phyloP scores from a whole-genome alignment of 2,888 invertebrate genomes.

The Amphipoea oculea region DNA sequence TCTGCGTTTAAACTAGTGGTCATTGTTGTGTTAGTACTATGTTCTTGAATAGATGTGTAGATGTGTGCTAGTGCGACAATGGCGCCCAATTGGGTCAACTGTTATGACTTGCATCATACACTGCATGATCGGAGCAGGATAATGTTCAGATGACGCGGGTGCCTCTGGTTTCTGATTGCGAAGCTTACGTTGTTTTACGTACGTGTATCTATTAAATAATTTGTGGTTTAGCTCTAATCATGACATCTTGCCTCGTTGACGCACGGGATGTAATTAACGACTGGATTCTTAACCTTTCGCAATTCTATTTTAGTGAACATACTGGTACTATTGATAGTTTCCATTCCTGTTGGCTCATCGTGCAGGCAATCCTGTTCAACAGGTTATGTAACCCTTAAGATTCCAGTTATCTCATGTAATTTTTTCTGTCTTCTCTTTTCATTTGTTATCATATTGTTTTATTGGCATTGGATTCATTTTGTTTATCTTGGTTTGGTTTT shows the following conservation, averaged over 20 bases:
- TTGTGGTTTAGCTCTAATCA: slow-evolving; percentile 46
- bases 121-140: slow-evolving; percentile 25
- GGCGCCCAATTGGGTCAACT: slow-evolving; percentile 10
- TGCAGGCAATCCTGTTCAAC: neutral
- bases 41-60: slow-evolving; percentile 14
- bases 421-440: neutral
- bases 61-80: neutral
- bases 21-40: slow-evolving; percentile 1
- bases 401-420: neutral
- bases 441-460: neutral
- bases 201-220: slow-evolving; percentile 25
- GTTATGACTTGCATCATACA: neutral
- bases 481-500: neutral
- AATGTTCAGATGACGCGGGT: slow-evolving; percentile 34
- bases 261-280: slow-evolving; percentile 37
- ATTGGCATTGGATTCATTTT: neutral
- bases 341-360: neutral
- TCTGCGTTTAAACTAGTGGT: slow-evolving; percentile 5
- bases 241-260: slow-evolving; percentile 38
- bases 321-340: neutral
- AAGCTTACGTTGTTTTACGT: slow-evolving; percentile 11
- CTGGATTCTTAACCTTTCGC: neutral
- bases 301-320: neutral
- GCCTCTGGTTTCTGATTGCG: neutral
- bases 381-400: neutral